These are phyloP conservation scores for Tachyglossus aculeatus DNA, from an alignment of 2,797 vertebrate genomes.

Conservation along the genomic window DNA sequence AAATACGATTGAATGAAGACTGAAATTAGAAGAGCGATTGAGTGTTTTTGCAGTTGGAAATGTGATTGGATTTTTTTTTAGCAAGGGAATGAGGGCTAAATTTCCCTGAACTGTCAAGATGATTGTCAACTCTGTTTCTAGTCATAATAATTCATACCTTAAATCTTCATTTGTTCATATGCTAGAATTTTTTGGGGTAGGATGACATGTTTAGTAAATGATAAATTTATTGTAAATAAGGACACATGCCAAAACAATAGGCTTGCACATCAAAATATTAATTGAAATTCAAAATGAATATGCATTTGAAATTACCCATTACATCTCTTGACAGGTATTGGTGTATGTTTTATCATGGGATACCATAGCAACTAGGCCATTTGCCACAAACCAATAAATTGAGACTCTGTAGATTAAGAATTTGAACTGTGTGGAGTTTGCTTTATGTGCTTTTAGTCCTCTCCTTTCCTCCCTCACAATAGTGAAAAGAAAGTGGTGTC, in stretches of 20 bases:
- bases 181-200: background rate
- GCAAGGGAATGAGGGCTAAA: background rate
- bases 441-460: background rate
- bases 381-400: background rate
- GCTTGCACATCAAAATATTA: background rate
- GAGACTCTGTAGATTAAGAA: too few species aligned
- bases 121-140: background rate
- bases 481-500: background rate
- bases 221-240: background rate
- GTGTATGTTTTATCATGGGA: background rate
- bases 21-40: conserved; percentile 39
- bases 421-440: background rate
- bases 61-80: background rate
- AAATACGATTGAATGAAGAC: too few species aligned
- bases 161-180: background rate
- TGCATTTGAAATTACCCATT: background rate
- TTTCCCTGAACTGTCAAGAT: background rate
- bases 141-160: background rate
- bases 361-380: background rate
- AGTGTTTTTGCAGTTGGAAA: conserved; percentile 27
- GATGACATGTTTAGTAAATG: background rate
- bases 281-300: background rate
- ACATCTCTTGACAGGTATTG: background rate
- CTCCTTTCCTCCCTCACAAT: background rate
- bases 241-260: background rate